Evolutionary conservation across 1,140 invertebrate genomes (phyloP), one percentile per base, ranked within the genome.

Genomic region (Euwallacea similis): DNA sequence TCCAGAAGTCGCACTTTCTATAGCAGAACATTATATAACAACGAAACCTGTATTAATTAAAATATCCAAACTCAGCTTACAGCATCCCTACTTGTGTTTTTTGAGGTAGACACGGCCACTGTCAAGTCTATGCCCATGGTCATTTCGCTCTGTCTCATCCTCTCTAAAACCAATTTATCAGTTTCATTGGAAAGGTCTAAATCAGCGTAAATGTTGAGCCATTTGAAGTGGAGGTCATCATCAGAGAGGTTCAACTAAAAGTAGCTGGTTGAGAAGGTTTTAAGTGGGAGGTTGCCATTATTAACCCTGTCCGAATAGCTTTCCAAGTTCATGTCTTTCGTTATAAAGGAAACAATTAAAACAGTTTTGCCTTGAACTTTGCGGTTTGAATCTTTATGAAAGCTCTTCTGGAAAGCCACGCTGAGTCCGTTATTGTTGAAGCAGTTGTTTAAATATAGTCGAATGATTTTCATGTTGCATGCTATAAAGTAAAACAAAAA

Each of bases 321-420:
- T 6, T 50, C 43, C 43, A 50, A 7, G 21, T 64, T 21, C 46
- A 64, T 64, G 7, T 16, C 11, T 9, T 11, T 15, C 4, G 4
- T 16, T n/a, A 64, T 15, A 50, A 64, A 64, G n/a, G 42, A 64
- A 8, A 64, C 62, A 10, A 64, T 53, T 11, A 64, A 41, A 21
- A 16, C 33, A 6, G 15, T 47, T 21, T 64, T 47, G 11, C 11
- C 15, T 8, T 64, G 11, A 7, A 10, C 9, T 13, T 9, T 13
- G n/a, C 10, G 21, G 7, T 9, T 9, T 21, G n/a, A 42, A 13
- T 64, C 7, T 13, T 7, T 50, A 41, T 47, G 13, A 53, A 50
- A 41, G 10, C n/a, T 47, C 11, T 21, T 15, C 33, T 15, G 46
- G 0, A 64, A 33, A 16, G 62, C 13, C 4, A 64, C 9, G 10